These are phyloP conservation scores for Alviniconcha strummeri DNA, from an alignment of 2,888 invertebrate genomes.

Conservation along the genomic window DNA sequence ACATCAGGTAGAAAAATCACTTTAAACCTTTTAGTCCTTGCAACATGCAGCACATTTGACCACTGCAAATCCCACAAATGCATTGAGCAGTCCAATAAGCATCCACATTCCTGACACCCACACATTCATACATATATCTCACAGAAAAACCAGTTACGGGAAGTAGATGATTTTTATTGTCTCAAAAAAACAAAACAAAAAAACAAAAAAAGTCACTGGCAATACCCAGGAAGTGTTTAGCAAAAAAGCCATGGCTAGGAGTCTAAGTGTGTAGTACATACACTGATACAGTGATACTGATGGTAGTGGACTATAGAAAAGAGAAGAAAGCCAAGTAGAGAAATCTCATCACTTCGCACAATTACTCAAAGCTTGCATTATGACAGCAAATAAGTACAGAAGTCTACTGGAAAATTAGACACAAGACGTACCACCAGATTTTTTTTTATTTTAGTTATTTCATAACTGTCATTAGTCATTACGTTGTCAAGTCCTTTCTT, in stretches of 20 bases:
- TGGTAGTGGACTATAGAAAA: conserved; percentile 35
- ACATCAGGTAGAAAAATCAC: no score
- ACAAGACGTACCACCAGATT: not conserved
- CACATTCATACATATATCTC: not conserved
- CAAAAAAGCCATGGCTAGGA: conserved; percentile 37
- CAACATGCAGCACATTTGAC: no score
- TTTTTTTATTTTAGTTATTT: not conserved
- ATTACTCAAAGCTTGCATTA: conserved; percentile 35
- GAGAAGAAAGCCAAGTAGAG: conserved; percentile 32
- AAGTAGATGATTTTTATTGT: conserved; percentile 44
- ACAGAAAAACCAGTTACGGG: conserved; percentile 18
- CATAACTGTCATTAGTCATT: conserved; percentile 1
- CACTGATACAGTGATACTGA: conserved; percentile 35
- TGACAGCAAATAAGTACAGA: conserved; percentile 31
- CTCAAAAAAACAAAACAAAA: conserved; percentile 24
- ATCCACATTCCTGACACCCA: not conserved
- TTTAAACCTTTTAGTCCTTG: no score
- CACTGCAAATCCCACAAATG: no score
- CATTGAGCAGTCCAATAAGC: no score
- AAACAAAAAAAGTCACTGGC: conserved; percentile 39
- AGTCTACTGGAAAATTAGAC: conserved; percentile 32
- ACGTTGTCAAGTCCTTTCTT: not conserved
- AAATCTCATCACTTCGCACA: conserved; percentile 32
- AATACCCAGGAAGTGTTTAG: conserved; percentile 43
- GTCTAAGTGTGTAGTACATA: conserved; percentile 38